These are phyloP conservation scores for Cydia strobilella DNA, from an alignment of 1,140 invertebrate genomes.

Conservation along the genomic window DNA sequence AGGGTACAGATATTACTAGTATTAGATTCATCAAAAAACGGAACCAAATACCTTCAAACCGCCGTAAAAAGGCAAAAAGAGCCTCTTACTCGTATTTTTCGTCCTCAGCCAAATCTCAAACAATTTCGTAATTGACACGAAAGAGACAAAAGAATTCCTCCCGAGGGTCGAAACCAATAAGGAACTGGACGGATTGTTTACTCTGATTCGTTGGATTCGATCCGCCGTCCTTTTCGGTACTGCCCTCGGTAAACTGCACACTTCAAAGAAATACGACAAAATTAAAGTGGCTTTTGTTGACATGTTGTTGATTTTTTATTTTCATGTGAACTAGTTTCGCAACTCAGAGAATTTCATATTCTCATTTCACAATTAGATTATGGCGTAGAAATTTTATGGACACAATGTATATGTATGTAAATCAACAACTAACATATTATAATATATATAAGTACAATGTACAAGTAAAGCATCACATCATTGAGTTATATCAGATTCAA, in stretches of 20 bases:
- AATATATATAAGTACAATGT: too few relatives aligned
- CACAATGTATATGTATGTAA: too few relatives aligned
- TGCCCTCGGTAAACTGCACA: slow-evolving; percentile 20
- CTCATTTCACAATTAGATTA: too few relatives aligned
- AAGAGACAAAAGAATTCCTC: slow-evolving; percentile 29
- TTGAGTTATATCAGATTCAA: too few relatives aligned
- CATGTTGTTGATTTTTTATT: not conserved
- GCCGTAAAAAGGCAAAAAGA: not conserved
- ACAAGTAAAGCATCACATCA: too few relatives aligned
- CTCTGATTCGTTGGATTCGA: not conserved
- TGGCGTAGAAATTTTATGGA: too few relatives aligned
- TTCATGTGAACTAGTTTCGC: not conserved
- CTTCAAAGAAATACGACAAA: slow-evolving; percentile 26
- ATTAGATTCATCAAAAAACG: not conserved
- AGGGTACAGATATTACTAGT: too few relatives aligned
- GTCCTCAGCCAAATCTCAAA: slow-evolving; percentile 18
- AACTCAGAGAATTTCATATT: too few relatives aligned
- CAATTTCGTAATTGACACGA: slow-evolving; percentile 32
- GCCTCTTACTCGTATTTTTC: not conserved
- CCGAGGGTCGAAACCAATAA: slow-evolving; percentile 26
- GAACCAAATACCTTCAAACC: not conserved
- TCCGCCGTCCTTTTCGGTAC: slow-evolving; percentile 1
- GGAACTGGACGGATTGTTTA: slow-evolving; percentile 20
- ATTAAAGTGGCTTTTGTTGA: slow-evolving; percentile 23
- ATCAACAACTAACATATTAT: too few relatives aligned